Base-by-base conservation (phyloP, 2,113 vertebrate genomes). In the Oryzias woworae region DNA sequence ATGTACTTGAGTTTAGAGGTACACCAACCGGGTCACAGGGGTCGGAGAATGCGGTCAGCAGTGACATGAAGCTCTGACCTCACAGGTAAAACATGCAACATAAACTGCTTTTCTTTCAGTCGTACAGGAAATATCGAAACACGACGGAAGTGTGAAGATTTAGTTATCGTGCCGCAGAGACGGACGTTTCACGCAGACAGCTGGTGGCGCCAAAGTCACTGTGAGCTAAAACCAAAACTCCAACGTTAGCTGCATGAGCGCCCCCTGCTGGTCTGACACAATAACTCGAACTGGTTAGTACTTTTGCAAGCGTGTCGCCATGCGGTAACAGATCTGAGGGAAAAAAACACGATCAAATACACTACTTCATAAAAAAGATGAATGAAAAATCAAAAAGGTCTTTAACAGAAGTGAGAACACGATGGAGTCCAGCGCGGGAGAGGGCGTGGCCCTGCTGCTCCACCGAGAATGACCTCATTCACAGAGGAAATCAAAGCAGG, bases 351-450 rank as follows among this genome's bases (percentile, higher is more conserved):
- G 18, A 66, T 74, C 56, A 73, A 58, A 36, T 28, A 47, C 57
- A 16, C 7, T 23, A 4, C 10, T 13, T 28, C 49, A 70, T 16
- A 54, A 43, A 48, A 59, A 22, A 45, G 45, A 69, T 62, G 64
- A 58, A 58, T 28, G n/a, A 53, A 74, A 64, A 84, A 75, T 61
- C 3, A 15, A 85, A 88, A 36, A 83, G 53, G 67, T 81, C 74
- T 80, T 78, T 74, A 90, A 87, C 87, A 85, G 83, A 90, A 88
- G 66, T 73, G 77, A 88, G 77, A 85, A 88, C 88, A 92, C 79
- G 58, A 79, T 85, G 84, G 76, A 88, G 86, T 83, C 88, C 90
- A 91, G 90, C 86, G 86, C 74, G 59, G 88, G 87, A 90, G 86
- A 91, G 85, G 82, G 75, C 74, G 75, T 83, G 77, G 81, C 74